phyloP scores from a whole-genome alignment of 2,113 vertebrate genomes.

The Heterochromis multidens region DNA sequence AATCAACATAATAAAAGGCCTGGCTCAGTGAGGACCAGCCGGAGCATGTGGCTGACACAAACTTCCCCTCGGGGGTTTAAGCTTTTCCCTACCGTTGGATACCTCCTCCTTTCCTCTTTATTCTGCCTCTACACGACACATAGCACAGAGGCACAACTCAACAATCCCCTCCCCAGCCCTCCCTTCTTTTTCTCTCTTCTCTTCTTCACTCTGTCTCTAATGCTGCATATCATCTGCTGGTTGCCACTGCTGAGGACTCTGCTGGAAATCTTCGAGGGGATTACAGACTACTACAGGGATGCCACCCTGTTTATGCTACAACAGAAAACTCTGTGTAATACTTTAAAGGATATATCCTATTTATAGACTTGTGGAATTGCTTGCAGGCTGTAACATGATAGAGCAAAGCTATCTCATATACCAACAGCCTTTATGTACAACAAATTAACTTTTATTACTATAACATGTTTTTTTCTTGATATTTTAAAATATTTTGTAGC shows the following conservation, averaged over 20 bases:
- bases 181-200: not conserved
- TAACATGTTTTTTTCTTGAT: not conserved
- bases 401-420: not conserved
- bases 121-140: constrained; percentile 8
- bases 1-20: constrained; percentile 87
- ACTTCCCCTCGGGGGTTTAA: constrained; percentile 22
- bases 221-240: constrained; percentile 14
- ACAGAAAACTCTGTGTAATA: not conserved
- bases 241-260: not conserved
- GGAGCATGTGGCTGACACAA: constrained; percentile 65
- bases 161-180: not conserved
- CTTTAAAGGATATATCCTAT: not conserved
- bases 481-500: not conserved
- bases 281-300: constrained; percentile 7
- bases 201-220: not conserved
- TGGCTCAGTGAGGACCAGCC: constrained; percentile 56
- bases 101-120: constrained; percentile 10
- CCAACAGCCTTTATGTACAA: not conserved
- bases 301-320: not conserved
- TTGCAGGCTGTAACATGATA: not conserved
- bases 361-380: not conserved
- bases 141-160: constrained; percentile 18
- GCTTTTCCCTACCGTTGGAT: constrained; percentile 30
- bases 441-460: not conserved
- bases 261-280: constrained; percentile 2